Evolutionary conservation across 2,797 vertebrate species (phyloP), one percentile per base, ranked within the genome.

Genomic region (Crocidura indochinensis): DNA sequence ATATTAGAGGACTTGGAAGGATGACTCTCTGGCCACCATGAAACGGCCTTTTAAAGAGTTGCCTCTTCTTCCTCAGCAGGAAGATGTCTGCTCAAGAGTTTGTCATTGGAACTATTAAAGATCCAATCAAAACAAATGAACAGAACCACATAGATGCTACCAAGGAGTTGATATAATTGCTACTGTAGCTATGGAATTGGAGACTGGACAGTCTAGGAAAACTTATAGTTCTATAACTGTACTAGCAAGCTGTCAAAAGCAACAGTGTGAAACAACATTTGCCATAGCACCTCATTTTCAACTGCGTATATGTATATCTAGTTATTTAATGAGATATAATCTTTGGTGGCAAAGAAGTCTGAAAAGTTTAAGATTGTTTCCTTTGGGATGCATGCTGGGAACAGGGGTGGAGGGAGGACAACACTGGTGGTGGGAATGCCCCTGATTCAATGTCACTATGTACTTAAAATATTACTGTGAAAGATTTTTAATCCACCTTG

Each of bases 41-140:
- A 72, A 73, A 60, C 10, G n/a, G 64, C 44, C 38, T 89, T 19
- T 44, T 53, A 47, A 6, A 26, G 69, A 75, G 4, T 62, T 49
- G 12, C 29, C 5, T 31, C 27, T 73, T 56, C 26, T 56, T 10
- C 46, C 2, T 17, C 24, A 44, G 56, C 14, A 31, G 31, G 49
- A 73, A 88, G 71, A 29, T 11, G 15, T 3, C 29, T 19, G 74
- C 68, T 47, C 62, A 65, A 26, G 64, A 60, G 62, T 53, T 10
- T 47, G 2, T 26, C 31, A 46, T 22, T n/a, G 46, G 46, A 77
- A 56, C 14, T 67, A 20, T 51, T 29, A 49, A 78, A 53, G 51
- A 71, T 65, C 65, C 87, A 75, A 53, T 74, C 65, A 91, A 80
- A 74, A 79, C 4, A 46, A 60, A 38, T 38, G 38, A 38, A 29